Evolutionary conservation across 2,113 vertebrate genomes (phyloP).

Genomic region (Conger conger): DNA sequence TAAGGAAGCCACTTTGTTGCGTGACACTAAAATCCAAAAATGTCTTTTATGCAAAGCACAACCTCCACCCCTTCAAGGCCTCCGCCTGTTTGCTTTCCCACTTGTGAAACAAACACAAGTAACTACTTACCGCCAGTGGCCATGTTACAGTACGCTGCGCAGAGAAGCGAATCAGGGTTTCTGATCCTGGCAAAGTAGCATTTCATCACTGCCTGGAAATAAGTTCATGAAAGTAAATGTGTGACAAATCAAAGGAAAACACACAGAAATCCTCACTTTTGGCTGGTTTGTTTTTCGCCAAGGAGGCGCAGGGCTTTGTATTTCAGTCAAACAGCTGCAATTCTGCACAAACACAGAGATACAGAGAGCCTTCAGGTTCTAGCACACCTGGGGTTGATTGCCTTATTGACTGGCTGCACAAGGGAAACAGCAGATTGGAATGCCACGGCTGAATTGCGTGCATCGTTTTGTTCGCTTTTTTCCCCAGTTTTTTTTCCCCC

Average conservation of each 20-base stretch:
- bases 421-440: background rate
- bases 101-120: background rate
- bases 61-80: background rate
- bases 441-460: background rate
- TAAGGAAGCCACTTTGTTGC: background rate
- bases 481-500: no score
- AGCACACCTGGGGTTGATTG: background rate
- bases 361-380: background rate
- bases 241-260: background rate
- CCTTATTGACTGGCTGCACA: background rate
- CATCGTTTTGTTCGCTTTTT: background rate
- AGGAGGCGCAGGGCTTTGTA: background rate
- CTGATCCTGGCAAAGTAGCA: slow-evolving; percentile 2
- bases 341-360: background rate
- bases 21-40: background rate
- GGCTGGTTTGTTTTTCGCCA: background rate
- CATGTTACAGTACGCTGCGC: background rate
- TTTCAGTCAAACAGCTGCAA: background rate
- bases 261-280: background rate
- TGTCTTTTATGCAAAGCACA: background rate
- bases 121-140: background rate
- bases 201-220: background rate
- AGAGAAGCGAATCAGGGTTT: background rate
- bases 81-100: background rate
- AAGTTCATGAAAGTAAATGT: background rate